Conservation (phyloP, 2,797 vertebrate species). For the Ibycter americanus region DNA sequence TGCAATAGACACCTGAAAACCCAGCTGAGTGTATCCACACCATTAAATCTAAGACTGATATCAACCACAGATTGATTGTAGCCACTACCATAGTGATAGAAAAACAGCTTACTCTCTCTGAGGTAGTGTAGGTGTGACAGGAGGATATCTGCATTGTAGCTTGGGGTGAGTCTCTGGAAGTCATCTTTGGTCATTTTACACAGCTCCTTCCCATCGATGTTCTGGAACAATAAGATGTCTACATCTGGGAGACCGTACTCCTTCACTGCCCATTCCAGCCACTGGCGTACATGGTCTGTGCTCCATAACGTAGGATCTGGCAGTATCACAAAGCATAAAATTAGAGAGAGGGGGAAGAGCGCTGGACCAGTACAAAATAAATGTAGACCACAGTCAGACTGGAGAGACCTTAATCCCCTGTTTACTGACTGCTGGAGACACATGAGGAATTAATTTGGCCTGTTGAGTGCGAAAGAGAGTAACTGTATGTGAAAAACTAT, state of each 20-base stretch:
- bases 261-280: conserved; percentile 90
- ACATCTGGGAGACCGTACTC: conserved; percentile 86
- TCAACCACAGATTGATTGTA: background rate
- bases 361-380: background rate
- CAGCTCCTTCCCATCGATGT: conserved; percentile 86
- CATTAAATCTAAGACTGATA: background rate
- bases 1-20: background rate
- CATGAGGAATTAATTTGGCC: background rate
- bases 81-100: background rate
- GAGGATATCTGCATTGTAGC: conserved; percentile 88
- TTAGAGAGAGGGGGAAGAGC: background rate
- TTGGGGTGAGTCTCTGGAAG: conserved; percentile 86
- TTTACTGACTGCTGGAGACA: background rate
- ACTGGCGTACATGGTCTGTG: conserved; percentile 87
- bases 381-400: background rate
- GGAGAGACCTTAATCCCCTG: background rate
- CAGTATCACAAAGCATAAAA: background rate
- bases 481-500: background rate
- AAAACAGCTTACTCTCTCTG: conserved; percentile 86
- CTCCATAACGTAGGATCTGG: conserved; percentile 88
- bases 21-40: background rate
- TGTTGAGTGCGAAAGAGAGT: background rate
- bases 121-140: conserved; percentile 92
- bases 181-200: conserved; percentile 91
- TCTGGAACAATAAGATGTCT: conserved; percentile 85